Evolutionary conservation across 23 tunicate genomes (phyloP), one percentile per base, ranked within the genome.

Genomic region (Styela plicata): DNA sequence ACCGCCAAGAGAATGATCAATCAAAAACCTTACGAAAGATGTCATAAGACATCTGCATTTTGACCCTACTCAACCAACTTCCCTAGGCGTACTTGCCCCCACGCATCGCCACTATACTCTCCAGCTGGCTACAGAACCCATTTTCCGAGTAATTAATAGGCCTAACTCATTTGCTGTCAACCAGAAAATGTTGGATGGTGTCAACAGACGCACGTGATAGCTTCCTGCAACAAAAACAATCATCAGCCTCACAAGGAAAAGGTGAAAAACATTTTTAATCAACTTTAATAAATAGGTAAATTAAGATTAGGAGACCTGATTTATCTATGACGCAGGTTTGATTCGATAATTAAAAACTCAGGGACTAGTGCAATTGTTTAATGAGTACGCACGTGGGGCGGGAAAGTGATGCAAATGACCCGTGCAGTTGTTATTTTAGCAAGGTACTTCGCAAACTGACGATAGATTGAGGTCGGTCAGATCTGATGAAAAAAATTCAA

Each of bases 141-240:
- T 3, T 18, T 28, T 30, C 35, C 29, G 77, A 71, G 77, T 71
- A 71, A 71, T 71, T 71, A 71, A 71, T 71, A 71, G 37, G 77
- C 37, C 34, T 71, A 71, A 71, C 32, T 71, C 36, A 71, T 30
- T 71, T 32, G 34, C 77, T 30, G 32, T 32, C 77, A 71, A 28
- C 77, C 77, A 32, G 32, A 34, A 71, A 71, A 71, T 3, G 5
- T 13, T 33, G 36, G 34, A 30, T 71, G 77, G 77, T 71, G 77
- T 16, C 77, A 34, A 71, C 34, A 32, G 77, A 27, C 26, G 13
- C 57, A 13, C n/a, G n/a, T n/a, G n/a, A n/a, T n/a, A n/a, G n/a
- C n/a, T n/a, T n/a, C n/a, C n/a, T n/a, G n/a, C n/a, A n/a, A n/a
- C n/a, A n/a, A n/a, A n/a, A n/a, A n/a, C n/a, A n/a, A n/a, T n/a